Percentiles rank a stretch among this genome's conserved stretches.
These are phyloP conservation scores for Orthosia cruda DNA, from an alignment of 2,888 invertebrate species.

Conservation along the genomic window DNA sequence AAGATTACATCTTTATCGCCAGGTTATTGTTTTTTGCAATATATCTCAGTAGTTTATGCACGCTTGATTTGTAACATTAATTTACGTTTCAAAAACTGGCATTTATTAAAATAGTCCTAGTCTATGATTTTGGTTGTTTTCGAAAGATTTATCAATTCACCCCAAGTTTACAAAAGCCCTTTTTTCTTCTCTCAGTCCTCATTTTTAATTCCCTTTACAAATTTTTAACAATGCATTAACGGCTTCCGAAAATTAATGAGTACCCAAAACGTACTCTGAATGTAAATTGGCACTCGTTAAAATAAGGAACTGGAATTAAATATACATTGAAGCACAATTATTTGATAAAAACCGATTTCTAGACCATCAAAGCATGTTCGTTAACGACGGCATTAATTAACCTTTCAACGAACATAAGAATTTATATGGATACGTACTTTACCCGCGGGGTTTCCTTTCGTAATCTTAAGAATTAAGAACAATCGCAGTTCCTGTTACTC, in stretches of 20 bases:
- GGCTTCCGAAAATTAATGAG: not conserved
- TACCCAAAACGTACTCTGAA: slow-evolving; percentile 14
- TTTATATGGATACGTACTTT: slow-evolving; percentile 33
- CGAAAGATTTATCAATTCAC: not conserved
- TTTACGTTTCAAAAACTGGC: too few species aligned
- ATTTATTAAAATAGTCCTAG: too few species aligned
- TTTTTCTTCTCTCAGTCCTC: not conserved
- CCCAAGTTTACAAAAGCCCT: not conserved
- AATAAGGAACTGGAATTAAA: slow-evolving; percentile 46
- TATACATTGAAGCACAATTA: slow-evolving; percentile 34
- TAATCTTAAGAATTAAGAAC: not conserved
- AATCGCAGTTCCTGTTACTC: slow-evolving; percentile 2
- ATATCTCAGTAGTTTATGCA: too few species aligned
- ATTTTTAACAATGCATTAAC: slow-evolving; percentile 9
- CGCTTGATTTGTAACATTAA: too few species aligned
- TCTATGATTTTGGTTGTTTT: not conserved
- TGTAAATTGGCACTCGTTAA: slow-evolving; percentile 44
- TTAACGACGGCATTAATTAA: slow-evolving; percentile 55
- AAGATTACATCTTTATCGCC: too few species aligned
- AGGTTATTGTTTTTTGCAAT: too few species aligned
- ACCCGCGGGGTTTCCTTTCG: slow-evolving; percentile 6
- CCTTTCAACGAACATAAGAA: slow-evolving; percentile 46
- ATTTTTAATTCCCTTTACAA: slow-evolving; percentile 1
- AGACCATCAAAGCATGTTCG: slow-evolving; percentile 45
- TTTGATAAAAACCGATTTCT: slow-evolving; percentile 41